Base-by-base conservation (phyloP, 2,888 invertebrate species). In the Athripsodes cinereus region DNA sequence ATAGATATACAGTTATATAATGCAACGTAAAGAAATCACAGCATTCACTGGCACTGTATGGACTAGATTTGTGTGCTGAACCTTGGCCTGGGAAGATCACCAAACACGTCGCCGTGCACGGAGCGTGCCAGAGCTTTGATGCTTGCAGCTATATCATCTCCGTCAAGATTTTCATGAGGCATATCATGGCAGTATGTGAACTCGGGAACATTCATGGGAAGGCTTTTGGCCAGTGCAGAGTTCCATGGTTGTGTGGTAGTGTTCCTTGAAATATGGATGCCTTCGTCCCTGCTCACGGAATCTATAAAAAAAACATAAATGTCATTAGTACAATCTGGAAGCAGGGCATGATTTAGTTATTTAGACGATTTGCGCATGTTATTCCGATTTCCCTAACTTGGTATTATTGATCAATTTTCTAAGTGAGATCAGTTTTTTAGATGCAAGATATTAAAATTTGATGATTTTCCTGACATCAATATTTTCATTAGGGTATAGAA, bases 71-170 rank as follows among this genome's bases (percentile, higher is more conserved):
- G 88, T 62, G 90, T 90, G 71, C 88, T 88, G 79, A 90, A 87
- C 69, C 92, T 84, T 63, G 92, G 91, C 62, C 88, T 82, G 47
- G 95, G 95, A 69, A 94, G 76, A 69, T 94, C 95, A 19, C 90
- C 90, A 75, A 92, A 94, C 65, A 91, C 87, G 74, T 93, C 92
- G 61, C 90, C 92, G 74, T 91, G 91, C 61, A 94, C 90, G 66
- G 93, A 94, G 67, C 88, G 88, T 19, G 94, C 93, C 67, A 95
- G 75, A n/a, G 93, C 93, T 74, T 91, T 90, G 71, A 95, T 94
- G 71, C 90, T 92, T 47, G 92, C 93, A 64, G 92, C 92, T 70
- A 95, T 94, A 71, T 92, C 90, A 19, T 62, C 57, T 10, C 67
- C 64, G 52, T 61, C 57, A 55, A 66, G 59, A 65, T 68, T 48